phyloP scores from a whole-genome alignment of 2,888 invertebrate species.

The Proisotoma minuta region DNA sequence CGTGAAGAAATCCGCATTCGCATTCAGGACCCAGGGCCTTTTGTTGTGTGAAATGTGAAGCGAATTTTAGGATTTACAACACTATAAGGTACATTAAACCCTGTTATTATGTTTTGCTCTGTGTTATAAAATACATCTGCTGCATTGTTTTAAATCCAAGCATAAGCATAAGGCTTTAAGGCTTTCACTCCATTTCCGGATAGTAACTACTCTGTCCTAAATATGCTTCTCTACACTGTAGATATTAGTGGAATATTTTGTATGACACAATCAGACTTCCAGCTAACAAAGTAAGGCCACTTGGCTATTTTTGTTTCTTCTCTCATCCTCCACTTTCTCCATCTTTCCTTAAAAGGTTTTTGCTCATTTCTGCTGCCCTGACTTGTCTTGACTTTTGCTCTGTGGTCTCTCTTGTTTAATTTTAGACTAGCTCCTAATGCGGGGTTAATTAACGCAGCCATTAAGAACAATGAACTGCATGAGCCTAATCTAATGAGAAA shows the following conservation, averaged over 20 bases:
- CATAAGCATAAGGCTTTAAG: neutral
- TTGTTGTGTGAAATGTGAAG: neutral
- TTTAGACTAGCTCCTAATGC: slow-evolving; percentile 4
- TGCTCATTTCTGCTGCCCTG: neutral
- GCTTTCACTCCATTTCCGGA: neutral
- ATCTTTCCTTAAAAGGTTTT: neutral
- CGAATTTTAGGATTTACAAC: neutral
- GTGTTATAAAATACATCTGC: slow-evolving; percentile 4
- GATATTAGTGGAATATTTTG: neutral
- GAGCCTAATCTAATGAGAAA: slow-evolving; percentile 2
- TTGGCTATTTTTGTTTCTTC: too few relatives aligned
- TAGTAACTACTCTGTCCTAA: neutral
- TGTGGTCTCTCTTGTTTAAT: neutral
- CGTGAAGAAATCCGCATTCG: neutral
- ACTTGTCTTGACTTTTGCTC: neutral
- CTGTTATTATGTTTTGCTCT: neutral
- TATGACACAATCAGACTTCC: neutral
- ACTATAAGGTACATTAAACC: too few relatives aligned
- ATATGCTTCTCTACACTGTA: neutral
- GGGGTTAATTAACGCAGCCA: slow-evolving; percentile 12
- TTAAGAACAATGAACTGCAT: slow-evolving; percentile 1
- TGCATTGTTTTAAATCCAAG: neutral
- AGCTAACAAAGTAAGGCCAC: too few relatives aligned
- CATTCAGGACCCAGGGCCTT: neutral
- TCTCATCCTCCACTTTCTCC: too few relatives aligned